Percentiles rank a stretch among this genome's conserved stretches.
Evolutionary conservation across 2,797 vertebrate species (phyloP).

Genomic region (Coreius guichenoti): DNA sequence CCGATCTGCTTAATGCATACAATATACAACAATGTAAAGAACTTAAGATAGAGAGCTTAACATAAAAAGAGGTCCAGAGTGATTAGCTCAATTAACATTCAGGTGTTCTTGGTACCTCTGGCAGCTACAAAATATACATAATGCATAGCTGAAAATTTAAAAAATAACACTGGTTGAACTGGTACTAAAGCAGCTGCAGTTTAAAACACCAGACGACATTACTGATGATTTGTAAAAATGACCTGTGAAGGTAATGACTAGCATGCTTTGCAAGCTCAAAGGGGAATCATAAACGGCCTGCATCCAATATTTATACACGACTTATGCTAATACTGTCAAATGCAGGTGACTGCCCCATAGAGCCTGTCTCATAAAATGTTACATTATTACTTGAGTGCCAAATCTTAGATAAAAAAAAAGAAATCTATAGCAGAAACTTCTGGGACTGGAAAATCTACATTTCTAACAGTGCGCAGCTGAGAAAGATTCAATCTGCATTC

Average conservation of each 20-base stretch:
- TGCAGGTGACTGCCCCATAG: not conserved
- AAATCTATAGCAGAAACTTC: not conserved
- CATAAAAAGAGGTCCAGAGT: not conserved
- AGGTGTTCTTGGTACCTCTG: conserved; percentile 31
- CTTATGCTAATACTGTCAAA: conserved; percentile 44
- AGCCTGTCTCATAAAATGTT: not conserved
- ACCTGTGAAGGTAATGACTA: not conserved
- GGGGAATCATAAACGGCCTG: not conserved
- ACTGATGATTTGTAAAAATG: not conserved
- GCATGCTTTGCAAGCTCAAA: conserved; percentile 6
- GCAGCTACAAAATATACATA: conserved; percentile 30
- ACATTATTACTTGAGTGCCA: not conserved
- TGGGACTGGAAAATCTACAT: not conserved
- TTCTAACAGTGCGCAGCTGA: not conserved
- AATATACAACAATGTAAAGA: conserved; percentile 41
- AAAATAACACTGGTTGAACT: conserved; percentile 45
- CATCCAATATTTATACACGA: conserved; percentile 23
- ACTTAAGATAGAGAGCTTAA: conserved; percentile 22
- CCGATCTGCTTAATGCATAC: conserved; percentile 16
- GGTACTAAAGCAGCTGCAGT: conserved; percentile 21
- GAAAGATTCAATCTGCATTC: not conserved
- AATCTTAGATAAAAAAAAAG: not conserved
- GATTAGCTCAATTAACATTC: conserved; percentile 41
- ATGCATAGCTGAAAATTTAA: conserved; percentile 26
- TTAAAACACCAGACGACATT: conserved; percentile 21